Conservation (phyloP, 2,797 vertebrate species). For the Vultur gryphus region DNA sequence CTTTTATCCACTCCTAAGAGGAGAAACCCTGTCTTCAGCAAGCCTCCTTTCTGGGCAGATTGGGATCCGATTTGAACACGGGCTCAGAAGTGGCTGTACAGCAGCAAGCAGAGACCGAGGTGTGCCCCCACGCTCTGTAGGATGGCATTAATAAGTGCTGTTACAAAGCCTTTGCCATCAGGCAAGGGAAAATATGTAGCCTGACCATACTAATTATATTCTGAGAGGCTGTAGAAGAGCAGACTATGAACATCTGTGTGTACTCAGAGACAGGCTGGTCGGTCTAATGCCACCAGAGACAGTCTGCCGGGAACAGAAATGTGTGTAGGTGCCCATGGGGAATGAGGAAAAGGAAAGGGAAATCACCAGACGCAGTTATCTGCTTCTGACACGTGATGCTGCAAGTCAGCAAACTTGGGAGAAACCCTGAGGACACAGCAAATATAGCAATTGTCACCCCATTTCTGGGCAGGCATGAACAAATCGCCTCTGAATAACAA, state of each 20-base stretch:
- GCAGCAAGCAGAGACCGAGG: neutral
- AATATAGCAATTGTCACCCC: neutral
- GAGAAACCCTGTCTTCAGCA: neutral
- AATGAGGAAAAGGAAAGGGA: neutral
- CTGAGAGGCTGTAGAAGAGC: neutral
- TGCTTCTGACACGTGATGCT: neutral
- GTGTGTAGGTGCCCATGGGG: accelerated
- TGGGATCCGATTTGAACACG: accelerated
- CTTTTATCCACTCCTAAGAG: neutral
- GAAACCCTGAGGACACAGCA: neutral
- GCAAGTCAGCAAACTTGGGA: neutral
- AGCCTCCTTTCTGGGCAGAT: neutral
- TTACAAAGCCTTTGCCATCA: neutral
- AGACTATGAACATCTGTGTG: neutral
- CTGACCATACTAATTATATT: neutral
- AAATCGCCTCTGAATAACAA: neutral
- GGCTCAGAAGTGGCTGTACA: neutral
- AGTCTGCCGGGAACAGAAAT: neutral
- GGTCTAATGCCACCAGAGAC: neutral
- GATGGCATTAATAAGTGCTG: neutral
- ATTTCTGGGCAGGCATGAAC: neutral
- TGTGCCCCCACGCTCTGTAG: neutral
- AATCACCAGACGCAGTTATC: neutral
- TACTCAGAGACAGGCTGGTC: neutral
- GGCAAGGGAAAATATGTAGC: neutral